Evolutionary conservation across 2,797 vertebrate species (phyloP).

Genomic region (Typhlichthys eigenmanni): DNA sequence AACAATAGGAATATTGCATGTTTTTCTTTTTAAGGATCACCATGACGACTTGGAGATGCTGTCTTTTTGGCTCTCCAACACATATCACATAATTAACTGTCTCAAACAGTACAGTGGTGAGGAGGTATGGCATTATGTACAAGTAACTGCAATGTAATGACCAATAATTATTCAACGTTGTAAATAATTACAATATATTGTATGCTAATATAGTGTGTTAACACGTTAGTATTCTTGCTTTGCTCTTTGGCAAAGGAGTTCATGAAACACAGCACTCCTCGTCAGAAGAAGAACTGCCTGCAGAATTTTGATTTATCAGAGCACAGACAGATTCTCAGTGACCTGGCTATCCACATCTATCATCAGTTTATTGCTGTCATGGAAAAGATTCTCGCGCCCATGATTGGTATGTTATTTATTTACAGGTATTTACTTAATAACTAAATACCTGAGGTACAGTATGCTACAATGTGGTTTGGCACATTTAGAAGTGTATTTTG

Average conservation of each 20-base stretch:
- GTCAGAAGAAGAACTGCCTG: constrained; percentile 92
- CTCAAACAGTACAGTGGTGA: constrained; percentile 98
- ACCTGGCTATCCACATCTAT: constrained; percentile 92
- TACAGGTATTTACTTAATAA: too few species aligned
- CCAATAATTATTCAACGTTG: not conserved
- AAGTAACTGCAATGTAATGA: not conserved
- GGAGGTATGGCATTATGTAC: constrained; percentile 77
- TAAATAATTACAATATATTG: not conserved
- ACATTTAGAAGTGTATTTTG: too few species aligned
- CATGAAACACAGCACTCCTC: constrained; percentile 84
- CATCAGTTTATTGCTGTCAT: constrained; percentile 87
- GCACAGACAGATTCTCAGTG: constrained; percentile 95
- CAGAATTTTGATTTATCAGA: constrained; percentile 95
- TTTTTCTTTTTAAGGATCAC: constrained; percentile 76
- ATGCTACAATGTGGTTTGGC: not conserved
- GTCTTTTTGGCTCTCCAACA: constrained; percentile 97
- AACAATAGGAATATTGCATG: not conserved
- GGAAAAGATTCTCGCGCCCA: constrained; percentile 86
- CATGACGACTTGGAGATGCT: constrained; percentile 88
- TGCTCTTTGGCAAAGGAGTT: constrained; percentile 81
- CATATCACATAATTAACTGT: constrained; percentile 90
- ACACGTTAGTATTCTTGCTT: constrained; percentile 8
- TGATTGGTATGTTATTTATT: constrained; percentile 83
- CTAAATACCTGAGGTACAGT: too few species aligned
- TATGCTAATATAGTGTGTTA: too few species aligned